phyloP scores from a whole-genome alignment of 2,113 vertebrate genomes.

The Zosterops hypoxanthus region DNA sequence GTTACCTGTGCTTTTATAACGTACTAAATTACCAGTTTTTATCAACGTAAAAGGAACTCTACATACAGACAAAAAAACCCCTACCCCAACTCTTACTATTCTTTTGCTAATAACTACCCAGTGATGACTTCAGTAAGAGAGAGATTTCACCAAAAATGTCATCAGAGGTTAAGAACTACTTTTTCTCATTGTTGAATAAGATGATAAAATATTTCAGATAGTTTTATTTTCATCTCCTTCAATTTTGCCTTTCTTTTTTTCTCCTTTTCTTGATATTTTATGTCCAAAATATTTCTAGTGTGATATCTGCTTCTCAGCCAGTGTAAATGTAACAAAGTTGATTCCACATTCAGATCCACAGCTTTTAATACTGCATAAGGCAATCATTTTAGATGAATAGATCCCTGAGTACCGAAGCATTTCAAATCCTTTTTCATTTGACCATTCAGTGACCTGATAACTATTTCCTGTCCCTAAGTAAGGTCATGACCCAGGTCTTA shows the following conservation, averaged over 20 bases:
- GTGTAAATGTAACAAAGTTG: not conserved
- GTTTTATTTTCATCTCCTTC: not conserved
- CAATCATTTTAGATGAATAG: conserved; percentile 74
- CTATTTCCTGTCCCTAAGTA: conserved; percentile 86
- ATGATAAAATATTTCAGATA: not conserved
- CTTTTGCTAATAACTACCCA: not conserved
- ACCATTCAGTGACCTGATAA: conserved; percentile 89
- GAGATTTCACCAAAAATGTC: not conserved
- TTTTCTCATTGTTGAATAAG: not conserved
- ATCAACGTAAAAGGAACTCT: not conserved
- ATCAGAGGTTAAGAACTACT: not conserved
- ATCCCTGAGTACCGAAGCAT: conserved; percentile 76
- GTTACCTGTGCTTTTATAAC: not conserved
- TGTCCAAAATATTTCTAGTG: not conserved
- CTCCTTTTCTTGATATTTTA: not conserved
- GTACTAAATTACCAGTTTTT: not conserved
- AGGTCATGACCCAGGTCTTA: conserved; percentile 88
- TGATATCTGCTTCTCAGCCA: not conserved
- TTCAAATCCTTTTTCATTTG: conserved; percentile 86
- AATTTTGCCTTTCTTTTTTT: not conserved
- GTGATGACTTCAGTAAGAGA: not conserved
- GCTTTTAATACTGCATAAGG: conserved; percentile 62
- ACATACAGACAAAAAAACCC: not conserved
- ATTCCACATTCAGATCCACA: not conserved
- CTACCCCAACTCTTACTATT: not conserved